These are phyloP conservation scores for Apamea epomidion DNA, from an alignment of 2,888 invertebrate species.

Conservation along the genomic window DNA sequence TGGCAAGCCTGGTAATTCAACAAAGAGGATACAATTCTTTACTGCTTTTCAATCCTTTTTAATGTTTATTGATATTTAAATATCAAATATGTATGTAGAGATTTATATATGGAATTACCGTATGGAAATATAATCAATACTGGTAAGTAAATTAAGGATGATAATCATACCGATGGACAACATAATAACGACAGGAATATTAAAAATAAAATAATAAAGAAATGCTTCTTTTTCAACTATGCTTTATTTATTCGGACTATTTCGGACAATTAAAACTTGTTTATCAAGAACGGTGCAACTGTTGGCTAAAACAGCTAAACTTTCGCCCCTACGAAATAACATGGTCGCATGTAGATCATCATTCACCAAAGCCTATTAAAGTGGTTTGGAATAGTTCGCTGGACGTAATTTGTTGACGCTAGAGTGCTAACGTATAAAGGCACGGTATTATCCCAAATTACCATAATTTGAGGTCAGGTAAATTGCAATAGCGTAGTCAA, in stretches of 20 bases:
- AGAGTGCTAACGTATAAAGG: slow-evolving; percentile 47
- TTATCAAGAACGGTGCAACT: slow-evolving; percentile 5
- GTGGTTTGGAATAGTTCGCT: slow-evolving; percentile 34
- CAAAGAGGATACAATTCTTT: background rate
- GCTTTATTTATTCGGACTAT: background rate
- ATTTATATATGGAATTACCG: background rate
- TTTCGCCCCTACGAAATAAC: background rate
- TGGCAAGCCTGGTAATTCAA: background rate
- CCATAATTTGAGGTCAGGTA: slow-evolving; percentile 57
- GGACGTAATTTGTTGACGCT: slow-evolving; percentile 37
- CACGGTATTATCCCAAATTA: slow-evolving; percentile 46
- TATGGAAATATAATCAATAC: background rate
- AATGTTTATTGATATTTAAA: background rate
- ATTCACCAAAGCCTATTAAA: slow-evolving; percentile 28
- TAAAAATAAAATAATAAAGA: background rate
- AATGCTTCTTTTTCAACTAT: background rate
- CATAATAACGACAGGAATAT: background rate
- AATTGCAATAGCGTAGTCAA: slow-evolving; percentile 41
- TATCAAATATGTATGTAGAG: background rate
- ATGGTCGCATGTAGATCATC: slow-evolving; percentile 4
- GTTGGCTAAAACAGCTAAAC: slow-evolving; percentile 4
- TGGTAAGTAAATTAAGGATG: background rate
- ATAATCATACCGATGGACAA: background rate
- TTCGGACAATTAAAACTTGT: slow-evolving; percentile 4
- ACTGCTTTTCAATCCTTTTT: background rate